Percentiles rank a stretch among this genome's conserved stretches.
Conservation (phyloP, 2,888 invertebrate species). For the Epinotia nisella region DNA sequence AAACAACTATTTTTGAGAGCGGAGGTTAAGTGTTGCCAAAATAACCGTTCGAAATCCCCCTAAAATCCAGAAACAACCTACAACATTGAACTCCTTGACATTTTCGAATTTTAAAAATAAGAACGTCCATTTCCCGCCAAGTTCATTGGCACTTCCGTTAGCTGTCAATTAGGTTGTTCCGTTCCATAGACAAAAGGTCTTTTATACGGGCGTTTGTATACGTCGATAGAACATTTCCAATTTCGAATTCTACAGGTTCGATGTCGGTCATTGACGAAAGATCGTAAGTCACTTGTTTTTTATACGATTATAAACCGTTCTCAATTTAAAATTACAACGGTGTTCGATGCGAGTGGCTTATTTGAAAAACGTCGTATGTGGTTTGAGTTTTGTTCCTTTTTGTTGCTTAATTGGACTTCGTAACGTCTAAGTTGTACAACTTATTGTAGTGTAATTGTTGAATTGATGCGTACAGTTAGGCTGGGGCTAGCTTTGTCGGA, state of each 20-base stretch:
- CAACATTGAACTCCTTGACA: constrained; percentile 33
- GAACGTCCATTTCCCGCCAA: constrained; percentile 68
- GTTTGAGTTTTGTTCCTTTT: too few relatives aligned
- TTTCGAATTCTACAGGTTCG: background rate
- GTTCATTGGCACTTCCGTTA: constrained; percentile 74
- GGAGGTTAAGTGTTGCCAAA: background rate
- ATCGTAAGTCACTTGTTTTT: background rate
- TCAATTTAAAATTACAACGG: background rate
- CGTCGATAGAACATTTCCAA: constrained; percentile 1
- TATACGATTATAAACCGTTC: background rate
- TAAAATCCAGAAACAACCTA: constrained; percentile 9
- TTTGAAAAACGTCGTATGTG: background rate
- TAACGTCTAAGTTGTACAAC: constrained; percentile 1
- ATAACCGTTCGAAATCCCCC: background rate
- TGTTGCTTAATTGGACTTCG: background rate
- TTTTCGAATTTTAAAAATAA: constrained; percentile 58
- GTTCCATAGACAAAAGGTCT: constrained; percentile 3
- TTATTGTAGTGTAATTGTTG: constrained; percentile 3
- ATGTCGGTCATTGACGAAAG: background rate
- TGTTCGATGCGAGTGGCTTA: constrained; percentile 3
- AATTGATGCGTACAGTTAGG: constrained; percentile 15
- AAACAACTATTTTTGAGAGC: background rate
- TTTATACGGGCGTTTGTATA: background rate
- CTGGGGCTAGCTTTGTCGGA: background rate
- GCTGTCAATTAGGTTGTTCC: constrained; percentile 57